These are phyloP conservation scores for Scaptomyza caliginosa DNA, from an alignment of 2,888 invertebrate genomes.

Conservation along the genomic window DNA sequence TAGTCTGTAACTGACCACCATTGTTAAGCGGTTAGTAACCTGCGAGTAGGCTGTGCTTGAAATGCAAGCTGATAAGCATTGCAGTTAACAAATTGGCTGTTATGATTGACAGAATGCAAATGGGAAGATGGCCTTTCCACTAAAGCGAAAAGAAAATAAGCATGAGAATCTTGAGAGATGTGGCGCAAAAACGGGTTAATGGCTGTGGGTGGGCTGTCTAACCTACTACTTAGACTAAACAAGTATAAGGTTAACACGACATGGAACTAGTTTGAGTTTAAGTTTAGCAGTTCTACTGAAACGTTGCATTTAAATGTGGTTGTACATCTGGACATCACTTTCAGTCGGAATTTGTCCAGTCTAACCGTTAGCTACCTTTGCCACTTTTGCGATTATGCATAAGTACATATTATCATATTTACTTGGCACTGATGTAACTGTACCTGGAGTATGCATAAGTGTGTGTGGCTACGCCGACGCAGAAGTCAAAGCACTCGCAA, in stretches of 20 bases:
- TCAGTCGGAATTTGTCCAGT: conserved; percentile 24
- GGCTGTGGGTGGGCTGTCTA: not conserved
- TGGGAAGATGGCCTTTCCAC: not conserved
- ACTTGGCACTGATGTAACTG: conserved; percentile 23
- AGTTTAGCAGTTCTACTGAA: too few species aligned
- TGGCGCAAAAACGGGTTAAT: not conserved
- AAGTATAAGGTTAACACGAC: not conserved
- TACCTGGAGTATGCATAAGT: not conserved
- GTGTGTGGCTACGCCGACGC: conserved; percentile 37
- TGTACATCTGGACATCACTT: too few species aligned
- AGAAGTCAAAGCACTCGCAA: conserved; percentile 46
- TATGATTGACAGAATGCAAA: conserved; percentile 30
- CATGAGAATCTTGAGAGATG: not conserved
- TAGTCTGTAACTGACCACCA: conserved; percentile 32
- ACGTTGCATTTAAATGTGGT: too few species aligned
- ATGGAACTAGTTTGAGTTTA: too few species aligned
- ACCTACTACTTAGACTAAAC: not conserved
- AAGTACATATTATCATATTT: conserved; percentile 41
- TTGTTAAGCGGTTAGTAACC: conserved; percentile 72
- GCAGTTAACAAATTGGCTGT: conserved; percentile 37
- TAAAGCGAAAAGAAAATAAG: not conserved
- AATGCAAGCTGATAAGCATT: conserved; percentile 9
- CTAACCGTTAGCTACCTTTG: not conserved
- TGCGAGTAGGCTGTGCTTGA: not conserved
- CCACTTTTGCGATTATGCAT: not conserved